These are phyloP conservation scores for Rhabdornis inornatus DNA, from an alignment of 2,113 vertebrate species.

Conservation along the genomic window DNA sequence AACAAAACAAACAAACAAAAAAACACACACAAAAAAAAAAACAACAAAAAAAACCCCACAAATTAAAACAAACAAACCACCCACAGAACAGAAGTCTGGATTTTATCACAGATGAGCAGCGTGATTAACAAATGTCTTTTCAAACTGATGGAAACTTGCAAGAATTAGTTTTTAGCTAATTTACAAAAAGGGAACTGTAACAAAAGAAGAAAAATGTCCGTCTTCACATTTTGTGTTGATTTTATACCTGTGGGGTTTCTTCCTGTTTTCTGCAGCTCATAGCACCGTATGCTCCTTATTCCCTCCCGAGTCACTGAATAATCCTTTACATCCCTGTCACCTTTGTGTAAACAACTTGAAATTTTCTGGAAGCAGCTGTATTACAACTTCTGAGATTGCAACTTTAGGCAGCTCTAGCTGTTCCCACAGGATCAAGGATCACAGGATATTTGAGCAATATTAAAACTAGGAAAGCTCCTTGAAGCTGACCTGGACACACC, in stretches of 20 bases:
- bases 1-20: too few species aligned
- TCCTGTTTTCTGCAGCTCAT: not conserved
- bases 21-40: too few species aligned
- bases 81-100: not conserved
- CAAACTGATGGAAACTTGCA: not conserved
- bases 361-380: slow-evolving; percentile 30
- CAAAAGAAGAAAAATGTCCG: not conserved
- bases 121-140: not conserved
- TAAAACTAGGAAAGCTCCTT: not conserved
- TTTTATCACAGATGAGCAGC: not conserved
- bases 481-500: not conserved
- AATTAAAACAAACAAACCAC: not conserved
- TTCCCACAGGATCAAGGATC: not conserved
- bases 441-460: not conserved
- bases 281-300: slow-evolving; percentile 30
- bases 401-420: not conserved
- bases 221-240: not conserved
- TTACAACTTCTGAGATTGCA: not conserved
- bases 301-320: slow-evolving; percentile 27
- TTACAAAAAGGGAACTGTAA: not conserved
- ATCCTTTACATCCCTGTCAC: slow-evolving; percentile 42
- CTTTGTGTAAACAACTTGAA: slow-evolving; percentile 42
- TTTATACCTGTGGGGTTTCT: not conserved
- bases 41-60: too few species aligned
- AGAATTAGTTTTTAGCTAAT: not conserved